Conservation (phyloP, 1,140 invertebrate species). For the Bilobella aurantiaca region DNA sequence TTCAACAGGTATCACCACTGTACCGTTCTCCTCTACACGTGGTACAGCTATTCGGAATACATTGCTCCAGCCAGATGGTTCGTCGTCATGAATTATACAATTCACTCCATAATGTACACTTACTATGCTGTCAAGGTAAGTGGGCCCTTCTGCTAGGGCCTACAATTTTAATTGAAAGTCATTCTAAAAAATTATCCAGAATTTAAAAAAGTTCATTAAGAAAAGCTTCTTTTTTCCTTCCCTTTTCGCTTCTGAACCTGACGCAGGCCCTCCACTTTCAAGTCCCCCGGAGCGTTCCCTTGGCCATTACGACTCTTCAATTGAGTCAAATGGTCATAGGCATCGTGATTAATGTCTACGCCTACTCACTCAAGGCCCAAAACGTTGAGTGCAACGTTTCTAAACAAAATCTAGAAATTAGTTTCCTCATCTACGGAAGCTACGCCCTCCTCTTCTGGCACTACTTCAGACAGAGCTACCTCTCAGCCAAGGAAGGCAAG, state of each 20-base stretch:
- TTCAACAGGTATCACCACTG: slow-evolving; percentile 57
- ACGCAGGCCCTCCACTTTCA: slow-evolving; percentile 74
- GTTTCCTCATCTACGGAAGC: slow-evolving; percentile 7
- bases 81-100: slow-evolving; percentile 56
- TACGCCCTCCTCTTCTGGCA: neutral
- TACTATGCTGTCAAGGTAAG: slow-evolving; percentile 40
- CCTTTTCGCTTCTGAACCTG: slow-evolving; percentile 39
- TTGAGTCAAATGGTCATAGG: slow-evolving; percentile 90
- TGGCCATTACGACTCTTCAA: slow-evolving; percentile 84
- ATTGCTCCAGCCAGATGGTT: slow-evolving; percentile 96
- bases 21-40: slow-evolving; percentile 76
- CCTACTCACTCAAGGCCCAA: slow-evolving; percentile 36
- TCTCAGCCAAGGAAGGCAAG: neutral
- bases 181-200: too few species aligned
- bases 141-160: neutral
- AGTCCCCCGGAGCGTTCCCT: slow-evolving; percentile 72
- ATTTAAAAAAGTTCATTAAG: too few species aligned
- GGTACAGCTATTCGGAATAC: slow-evolving; percentile 95
- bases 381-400: neutral
- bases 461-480: neutral
- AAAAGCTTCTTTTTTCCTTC: too few species aligned
- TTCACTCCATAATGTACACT: slow-evolving; percentile 51
- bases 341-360: slow-evolving; percentile 76
- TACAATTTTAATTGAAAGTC: neutral
- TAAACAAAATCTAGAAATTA: slow-evolving; percentile 3